A percentile compares a stretch with the other conserved stretches of the same genome.
Evolutionary conservation across 2,113 vertebrate species (phyloP).

Genomic region (Dipodomys spectabilis): DNA sequence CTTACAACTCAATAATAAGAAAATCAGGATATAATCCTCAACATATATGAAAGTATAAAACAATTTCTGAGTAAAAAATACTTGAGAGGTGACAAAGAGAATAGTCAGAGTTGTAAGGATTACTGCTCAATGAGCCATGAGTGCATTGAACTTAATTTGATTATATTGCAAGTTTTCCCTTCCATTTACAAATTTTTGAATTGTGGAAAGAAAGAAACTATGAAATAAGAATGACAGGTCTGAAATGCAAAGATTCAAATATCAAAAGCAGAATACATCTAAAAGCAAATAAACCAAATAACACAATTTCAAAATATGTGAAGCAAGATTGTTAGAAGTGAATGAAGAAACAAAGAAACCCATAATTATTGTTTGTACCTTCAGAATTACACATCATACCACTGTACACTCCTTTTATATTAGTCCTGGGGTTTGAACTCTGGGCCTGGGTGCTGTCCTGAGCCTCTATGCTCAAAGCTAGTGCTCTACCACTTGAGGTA

Average conservation of each 20-base stretch:
- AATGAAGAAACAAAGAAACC: background rate
- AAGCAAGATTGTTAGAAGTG: background rate
- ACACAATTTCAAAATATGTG: background rate
- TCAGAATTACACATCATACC: too few relatives aligned
- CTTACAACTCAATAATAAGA: background rate
- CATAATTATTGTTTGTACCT: too few relatives aligned
- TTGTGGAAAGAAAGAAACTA: background rate
- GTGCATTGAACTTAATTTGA: background rate
- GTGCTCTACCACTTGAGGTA: too few relatives aligned
- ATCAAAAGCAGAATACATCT: background rate
- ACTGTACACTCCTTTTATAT: too few relatives aligned
- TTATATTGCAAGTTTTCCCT: background rate
- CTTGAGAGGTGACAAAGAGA: background rate
- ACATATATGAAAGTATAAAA: background rate
- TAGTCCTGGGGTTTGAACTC: too few relatives aligned
- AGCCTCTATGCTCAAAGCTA: too few relatives aligned
- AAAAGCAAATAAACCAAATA: background rate
- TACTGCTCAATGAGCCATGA: background rate
- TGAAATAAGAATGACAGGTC: background rate
- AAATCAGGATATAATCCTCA: background rate
- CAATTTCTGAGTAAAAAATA: background rate
- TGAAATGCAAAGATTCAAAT: background rate
- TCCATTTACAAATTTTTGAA: slow-evolving; percentile 3
- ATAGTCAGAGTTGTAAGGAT: too few relatives aligned
- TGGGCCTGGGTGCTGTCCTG: too few relatives aligned